Evolutionary conservation across 2,888 invertebrate genomes (phyloP), one percentile per base, ranked within the genome.

Genomic region (Tinea pellionella): DNA sequence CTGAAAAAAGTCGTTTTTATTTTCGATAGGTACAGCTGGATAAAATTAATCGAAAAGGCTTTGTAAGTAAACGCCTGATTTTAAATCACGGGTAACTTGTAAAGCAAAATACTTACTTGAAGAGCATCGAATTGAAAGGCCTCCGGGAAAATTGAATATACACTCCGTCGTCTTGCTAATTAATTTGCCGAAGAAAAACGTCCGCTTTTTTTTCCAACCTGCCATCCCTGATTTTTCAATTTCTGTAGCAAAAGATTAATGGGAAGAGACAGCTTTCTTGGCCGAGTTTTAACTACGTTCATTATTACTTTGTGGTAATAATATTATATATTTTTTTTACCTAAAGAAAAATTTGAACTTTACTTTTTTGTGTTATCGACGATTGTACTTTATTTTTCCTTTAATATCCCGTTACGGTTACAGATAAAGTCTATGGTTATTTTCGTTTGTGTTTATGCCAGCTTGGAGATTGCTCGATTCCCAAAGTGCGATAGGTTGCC

Each of bases 221-320:
- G 72, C 70, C 72, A 72, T 70, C 71, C 71, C 69, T 74, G 77
- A 77, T 77, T 78, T 57, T 78, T 78, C 75, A 75, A 79, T 77
- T 78, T 76, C 73, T 72, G 68, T 68, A 67, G 68, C 69, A 64
- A 72, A 75, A 76, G 77, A 80, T 78, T 78, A 78, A 79, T 80
- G 73, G 68, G 63, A 43, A 68, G 65, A 68, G 71, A 74, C 77
- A 75, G 67, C 68, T 69, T 67, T 63, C 61, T 63, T 58, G 62
- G 63, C 66, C 60, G 64, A 71, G 67, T 69, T 72, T 71, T 74
- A 75, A 57, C 57, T 57, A 57, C 57, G 57, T 57, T 57, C 57
- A 57, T 57, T 32, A 57, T 57, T 57, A 57, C 32, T 57, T 32
- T 29, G 57, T 16, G 30, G 57, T 57, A 57, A 57, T 57, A 57